Percentiles rank a stretch among this genome's conserved stretches.
Evolutionary conservation across 2,113 vertebrate species (phyloP).

Genomic region (Eurystomus gularis): DNA sequence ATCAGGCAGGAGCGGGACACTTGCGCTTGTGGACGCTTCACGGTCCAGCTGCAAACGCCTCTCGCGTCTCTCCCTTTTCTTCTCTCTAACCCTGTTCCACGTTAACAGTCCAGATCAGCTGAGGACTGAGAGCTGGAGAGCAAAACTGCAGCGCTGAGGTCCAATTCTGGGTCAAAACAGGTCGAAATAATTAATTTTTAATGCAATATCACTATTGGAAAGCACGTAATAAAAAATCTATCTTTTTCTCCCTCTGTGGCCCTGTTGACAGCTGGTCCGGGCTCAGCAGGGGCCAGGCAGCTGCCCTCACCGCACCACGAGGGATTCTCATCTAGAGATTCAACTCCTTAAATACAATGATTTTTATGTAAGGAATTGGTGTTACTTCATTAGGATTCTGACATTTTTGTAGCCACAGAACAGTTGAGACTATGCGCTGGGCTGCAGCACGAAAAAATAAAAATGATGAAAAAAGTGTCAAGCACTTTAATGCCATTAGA

Average conservation of each 20-base stretch:
- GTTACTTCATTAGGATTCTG: neutral
- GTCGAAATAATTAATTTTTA: neutral
- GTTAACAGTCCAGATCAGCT: neutral
- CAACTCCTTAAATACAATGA: neutral
- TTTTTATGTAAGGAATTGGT: neutral
- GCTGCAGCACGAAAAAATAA: too few relatives aligned
- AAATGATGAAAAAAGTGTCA: too few relatives aligned
- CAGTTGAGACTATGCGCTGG: fast-evolving
- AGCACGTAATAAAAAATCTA: neutral
- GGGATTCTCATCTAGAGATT: neutral
- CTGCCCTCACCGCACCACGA: fast-evolving
- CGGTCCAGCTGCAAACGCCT: neutral
- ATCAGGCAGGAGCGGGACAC: neutral
- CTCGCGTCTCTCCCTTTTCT: neutral
- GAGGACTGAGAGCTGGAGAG: neutral
- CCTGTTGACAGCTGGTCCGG: fast-evolving
- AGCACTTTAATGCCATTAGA: neutral
- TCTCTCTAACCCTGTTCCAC: fast-evolving
- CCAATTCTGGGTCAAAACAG: neutral
- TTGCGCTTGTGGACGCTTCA: fast-evolving
- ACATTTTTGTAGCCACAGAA: fast-evolving
- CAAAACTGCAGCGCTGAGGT: neutral
- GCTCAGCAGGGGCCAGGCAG: neutral
- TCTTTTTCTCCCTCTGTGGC: neutral
- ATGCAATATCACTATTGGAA: neutral